phyloP scores from a whole-genome alignment of 2,888 invertebrate genomes.

The Hedya salicella region DNA sequence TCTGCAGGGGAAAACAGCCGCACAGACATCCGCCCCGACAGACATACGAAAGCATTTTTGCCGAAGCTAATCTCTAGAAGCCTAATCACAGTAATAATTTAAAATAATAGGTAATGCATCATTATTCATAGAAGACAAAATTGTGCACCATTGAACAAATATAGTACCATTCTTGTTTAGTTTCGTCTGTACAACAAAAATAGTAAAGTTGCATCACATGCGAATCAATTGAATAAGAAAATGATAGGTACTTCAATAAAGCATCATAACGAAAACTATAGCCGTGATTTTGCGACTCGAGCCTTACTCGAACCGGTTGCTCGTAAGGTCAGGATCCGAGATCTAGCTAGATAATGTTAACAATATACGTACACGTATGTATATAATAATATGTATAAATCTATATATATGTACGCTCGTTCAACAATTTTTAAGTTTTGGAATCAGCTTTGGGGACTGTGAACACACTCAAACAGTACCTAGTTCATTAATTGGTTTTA shows the following conservation, averaged over 20 bases:
- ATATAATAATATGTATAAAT: not conserved
- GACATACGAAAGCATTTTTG: too few relatives aligned
- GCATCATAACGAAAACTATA: slow-evolving; percentile 16
- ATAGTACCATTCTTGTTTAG: too few relatives aligned
- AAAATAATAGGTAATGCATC: too few relatives aligned
- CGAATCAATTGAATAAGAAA: slow-evolving; percentile 1
- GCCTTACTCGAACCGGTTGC: slow-evolving; percentile 34
- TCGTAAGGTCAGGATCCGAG: slow-evolving; percentile 39
- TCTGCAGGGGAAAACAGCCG: too few relatives aligned
- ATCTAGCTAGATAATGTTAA: slow-evolving; percentile 32
- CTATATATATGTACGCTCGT: not conserved
- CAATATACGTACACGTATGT: slow-evolving; percentile 13
- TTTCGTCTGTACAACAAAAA: not conserved
- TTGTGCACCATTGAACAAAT: too few relatives aligned
- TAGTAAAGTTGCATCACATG: not conserved
- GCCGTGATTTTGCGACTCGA: slow-evolving; percentile 23
- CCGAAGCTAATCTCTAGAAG: too few relatives aligned
- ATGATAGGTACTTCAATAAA: not conserved
- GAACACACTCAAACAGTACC: too few relatives aligned
- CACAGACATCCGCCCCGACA: too few relatives aligned
- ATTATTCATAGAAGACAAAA: too few relatives aligned
- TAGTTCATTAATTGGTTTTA: too few relatives aligned
- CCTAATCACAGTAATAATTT: too few relatives aligned
- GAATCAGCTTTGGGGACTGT: not conserved
- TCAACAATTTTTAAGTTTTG: not conserved